Percentiles rank a stretch among this genome's conserved stretches.
phyloP scores from a whole-genome alignment of 2,797 vertebrate genomes.

The Rhadinocentrus ornatus region DNA sequence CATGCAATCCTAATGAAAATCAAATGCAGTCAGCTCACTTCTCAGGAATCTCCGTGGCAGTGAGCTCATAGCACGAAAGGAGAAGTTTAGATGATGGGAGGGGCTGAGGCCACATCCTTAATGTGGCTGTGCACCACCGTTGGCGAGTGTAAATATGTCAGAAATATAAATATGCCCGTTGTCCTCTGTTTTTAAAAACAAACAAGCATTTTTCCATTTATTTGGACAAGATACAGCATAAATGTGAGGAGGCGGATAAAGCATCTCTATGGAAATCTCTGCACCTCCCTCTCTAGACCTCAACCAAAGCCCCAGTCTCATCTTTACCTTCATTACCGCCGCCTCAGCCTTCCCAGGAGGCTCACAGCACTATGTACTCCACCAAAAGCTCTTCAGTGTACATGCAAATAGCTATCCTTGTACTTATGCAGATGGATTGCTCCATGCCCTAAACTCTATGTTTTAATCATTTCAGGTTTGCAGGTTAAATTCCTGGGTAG shows the following conservation, averaged over 20 bases:
- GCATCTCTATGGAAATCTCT: conserved; percentile 42
- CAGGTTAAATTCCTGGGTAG: conserved; percentile 28
- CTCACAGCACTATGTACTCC: conserved; percentile 34
- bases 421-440: conserved; percentile 59
- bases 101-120: conserved; percentile 12
- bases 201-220: conserved; percentile 8
- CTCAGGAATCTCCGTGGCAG: conserved; percentile 40
- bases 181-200: conserved; percentile 11
- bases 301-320: conserved; percentile 37
- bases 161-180: conserved; percentile 2
- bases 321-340: conserved; percentile 49
- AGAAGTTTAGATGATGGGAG: conserved; percentile 46
- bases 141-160: conserved; percentile 6
- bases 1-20: conserved; percentile 85
- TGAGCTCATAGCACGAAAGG: conserved; percentile 39
- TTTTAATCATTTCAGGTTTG: conserved; percentile 58
- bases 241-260: conserved; percentile 2
- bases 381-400: conserved; percentile 62
- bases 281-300: conserved; percentile 23
- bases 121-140: not conserved
- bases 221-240: conserved; percentile 26
- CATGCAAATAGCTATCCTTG: conserved; percentile 54
- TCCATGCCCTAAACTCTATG: conserved; percentile 23
- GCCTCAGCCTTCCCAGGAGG: conserved; percentile 58
- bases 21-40: conserved; percentile 72